Evolutionary conservation across 2,113 vertebrate species (phyloP).

Genomic region (Oenanthe oenanthe): DNA sequence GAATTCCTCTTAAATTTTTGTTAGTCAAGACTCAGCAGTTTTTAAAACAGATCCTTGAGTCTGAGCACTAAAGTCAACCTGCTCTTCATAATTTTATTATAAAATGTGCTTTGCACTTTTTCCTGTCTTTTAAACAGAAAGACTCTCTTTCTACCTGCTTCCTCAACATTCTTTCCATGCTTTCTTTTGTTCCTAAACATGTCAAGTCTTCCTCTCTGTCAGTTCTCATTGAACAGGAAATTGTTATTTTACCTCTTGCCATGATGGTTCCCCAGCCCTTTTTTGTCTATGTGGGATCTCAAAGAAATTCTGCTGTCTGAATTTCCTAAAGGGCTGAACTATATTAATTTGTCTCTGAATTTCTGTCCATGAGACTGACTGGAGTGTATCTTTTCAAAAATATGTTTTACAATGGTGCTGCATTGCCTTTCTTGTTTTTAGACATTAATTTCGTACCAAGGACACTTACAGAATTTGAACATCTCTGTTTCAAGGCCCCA

Average conservation of each 20-base stretch:
- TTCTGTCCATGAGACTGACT: not conserved
- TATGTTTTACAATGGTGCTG: not conserved
- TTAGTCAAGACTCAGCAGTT: not conserved
- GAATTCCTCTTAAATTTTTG: not conserved
- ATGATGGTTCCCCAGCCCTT: not conserved
- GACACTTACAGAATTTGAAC: not conserved
- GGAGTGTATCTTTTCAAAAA: not conserved
- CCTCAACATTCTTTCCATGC: not conserved
- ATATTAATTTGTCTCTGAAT: not conserved
- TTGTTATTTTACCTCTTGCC: not conserved
- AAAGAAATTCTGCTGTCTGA: not conserved
- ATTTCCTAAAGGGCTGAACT: not conserved
- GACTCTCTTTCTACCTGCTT: not conserved
- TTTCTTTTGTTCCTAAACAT: not conserved
- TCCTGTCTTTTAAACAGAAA: not conserved
- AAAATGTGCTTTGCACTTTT: not conserved
- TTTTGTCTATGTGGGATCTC: not conserved
- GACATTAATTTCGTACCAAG: not conserved
- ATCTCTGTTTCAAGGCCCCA: not conserved
- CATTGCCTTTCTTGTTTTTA: not conserved
- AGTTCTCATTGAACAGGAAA: not conserved
- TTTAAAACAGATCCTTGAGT: not conserved
- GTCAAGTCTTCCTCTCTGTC: not conserved
- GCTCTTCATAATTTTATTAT: not conserved
- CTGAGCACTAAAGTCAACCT: not conserved